phyloP scores from a whole-genome alignment of 1,140 invertebrate species.

The Chelonus insularis region DNA sequence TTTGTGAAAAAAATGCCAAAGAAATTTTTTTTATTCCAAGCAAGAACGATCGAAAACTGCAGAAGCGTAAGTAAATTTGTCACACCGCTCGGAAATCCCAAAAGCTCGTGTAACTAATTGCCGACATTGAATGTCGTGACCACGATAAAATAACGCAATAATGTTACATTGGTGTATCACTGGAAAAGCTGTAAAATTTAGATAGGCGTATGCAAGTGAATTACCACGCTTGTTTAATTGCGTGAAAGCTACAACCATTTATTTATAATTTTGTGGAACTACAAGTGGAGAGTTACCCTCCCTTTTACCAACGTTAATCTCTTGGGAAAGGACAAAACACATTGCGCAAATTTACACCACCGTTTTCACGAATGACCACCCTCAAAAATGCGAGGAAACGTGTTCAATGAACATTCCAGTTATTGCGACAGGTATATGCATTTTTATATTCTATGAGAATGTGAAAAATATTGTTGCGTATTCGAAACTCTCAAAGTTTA shows the following conservation, averaged over 20 bases:
- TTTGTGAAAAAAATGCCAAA: no score
- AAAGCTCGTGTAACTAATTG: constrained; percentile 20
- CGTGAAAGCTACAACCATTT: constrained; percentile 34
- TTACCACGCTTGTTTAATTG: constrained; percentile 33
- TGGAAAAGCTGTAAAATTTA: constrained; percentile 1
- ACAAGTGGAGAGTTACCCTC: no score
- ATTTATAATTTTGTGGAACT: constrained; percentile 35
- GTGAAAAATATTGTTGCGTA: no score
- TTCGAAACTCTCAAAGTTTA: no score
- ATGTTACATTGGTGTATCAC: constrained; percentile 37
- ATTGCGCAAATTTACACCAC: constrained; percentile 10
- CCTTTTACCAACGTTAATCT: constrained; percentile 1
- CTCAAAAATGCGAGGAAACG: constrained; percentile 1
- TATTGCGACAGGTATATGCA: no score
- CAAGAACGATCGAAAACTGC: no score
- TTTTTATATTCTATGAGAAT: no score
- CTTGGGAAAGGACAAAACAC: neutral
- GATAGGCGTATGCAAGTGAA: constrained; percentile 10
- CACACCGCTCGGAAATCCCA: constrained; percentile 11
- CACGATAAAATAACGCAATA: constrained; percentile 34
- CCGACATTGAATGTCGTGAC: constrained; percentile 8
- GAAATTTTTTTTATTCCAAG: no score
- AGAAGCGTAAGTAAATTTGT: constrained; percentile 9
- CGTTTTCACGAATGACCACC: constrained; percentile 14
- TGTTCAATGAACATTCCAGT: no score